These are phyloP conservation scores for Oceanodroma tethys DNA, from an alignment of 2,113 vertebrate genomes.

Conservation along the genomic window DNA sequence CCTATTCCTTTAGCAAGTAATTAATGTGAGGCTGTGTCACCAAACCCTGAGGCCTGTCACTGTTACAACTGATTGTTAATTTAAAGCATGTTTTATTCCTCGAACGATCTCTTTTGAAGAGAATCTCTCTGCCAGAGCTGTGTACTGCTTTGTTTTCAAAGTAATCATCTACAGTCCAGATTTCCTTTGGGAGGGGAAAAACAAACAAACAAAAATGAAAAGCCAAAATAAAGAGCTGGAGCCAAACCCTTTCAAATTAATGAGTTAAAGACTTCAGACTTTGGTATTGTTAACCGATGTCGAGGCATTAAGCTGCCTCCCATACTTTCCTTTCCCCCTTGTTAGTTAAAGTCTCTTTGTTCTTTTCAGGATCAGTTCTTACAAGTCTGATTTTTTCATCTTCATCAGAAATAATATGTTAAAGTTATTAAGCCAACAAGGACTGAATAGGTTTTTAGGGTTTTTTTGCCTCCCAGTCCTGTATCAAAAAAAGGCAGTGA, in stretches of 20 bases:
- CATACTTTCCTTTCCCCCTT: background rate
- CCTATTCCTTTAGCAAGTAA: background rate
- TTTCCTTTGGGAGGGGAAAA: conserved; percentile 45
- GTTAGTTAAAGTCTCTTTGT: background rate
- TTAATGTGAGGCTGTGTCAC: conserved; percentile 25
- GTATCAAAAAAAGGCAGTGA: conserved; percentile 3
- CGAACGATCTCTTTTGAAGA: conserved; percentile 35
- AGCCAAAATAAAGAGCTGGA: conserved; percentile 22
- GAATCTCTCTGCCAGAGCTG: conserved; percentile 12
- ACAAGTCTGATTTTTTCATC: conserved; percentile 24
- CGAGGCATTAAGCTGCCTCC: background rate
- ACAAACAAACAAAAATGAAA: conserved; percentile 58
- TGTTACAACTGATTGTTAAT: conserved; percentile 35
- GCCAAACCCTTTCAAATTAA: conserved; percentile 42
- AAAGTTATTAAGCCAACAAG: conserved; percentile 45
- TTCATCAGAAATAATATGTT: conserved; percentile 40
- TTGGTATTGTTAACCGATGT: conserved; percentile 12
- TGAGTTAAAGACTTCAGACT: conserved; percentile 40
- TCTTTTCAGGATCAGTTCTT: conserved; percentile 8
- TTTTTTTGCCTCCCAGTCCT: background rate
- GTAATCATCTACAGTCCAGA: conserved; percentile 49
- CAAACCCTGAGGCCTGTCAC: background rate
- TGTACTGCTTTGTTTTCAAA: conserved; percentile 49
- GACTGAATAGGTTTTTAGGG: background rate
- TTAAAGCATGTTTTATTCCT: conserved; percentile 42